Base-by-base conservation (phyloP, 2,888 invertebrate species). In the Cryptocephalus primarius region DNA sequence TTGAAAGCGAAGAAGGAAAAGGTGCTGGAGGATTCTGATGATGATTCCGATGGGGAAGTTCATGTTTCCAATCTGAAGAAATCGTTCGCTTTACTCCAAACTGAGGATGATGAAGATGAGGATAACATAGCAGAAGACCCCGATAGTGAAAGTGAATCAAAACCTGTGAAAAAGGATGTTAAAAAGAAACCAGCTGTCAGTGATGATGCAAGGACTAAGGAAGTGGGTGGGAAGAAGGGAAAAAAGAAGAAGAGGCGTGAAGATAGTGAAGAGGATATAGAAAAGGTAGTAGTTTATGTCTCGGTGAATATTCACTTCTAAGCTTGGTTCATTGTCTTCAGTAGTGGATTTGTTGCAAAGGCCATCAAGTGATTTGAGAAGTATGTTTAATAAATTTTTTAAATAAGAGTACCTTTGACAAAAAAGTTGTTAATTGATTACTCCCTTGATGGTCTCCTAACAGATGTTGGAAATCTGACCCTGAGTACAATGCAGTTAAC, bases 181-280 rank as follows among this genome's bases (percentile, higher is more conserved):
- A 68, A 69, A 52, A 67, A 67, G 52, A 70, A 68, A 55, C 62
- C 67, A 47, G 70, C 68, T 50, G 68, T 13, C 33, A 11, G 69
- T 59, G 64, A 70, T 52, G 67, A 68, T 51, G 62, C 60, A 44
- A 59, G 64, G 64, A 70, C 64, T 60, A 70, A 68, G 57, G 64
- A 66, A 43, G 59, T 52, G 48, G 60, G 59, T 46, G 78, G 78
- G 13, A 85, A 85, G 65, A 85, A 85, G 65, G 85, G 86, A 65
- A 78, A 80, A 3, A 86, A 85, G 63, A 85, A 85, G 67, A 69
- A 75, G 4, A 82, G 80, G 62, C 87, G 83, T 71, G 82, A 80
- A 55, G 80, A 83, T 59, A 85, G 85, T 45, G 85, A 85, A 61
- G 86, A 87, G 51, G 89, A 89, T 65, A 72, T 90, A 49, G 89